phyloP scores from a whole-genome alignment of 2,113 vertebrate genomes.

The Piprites chloris region DNA sequence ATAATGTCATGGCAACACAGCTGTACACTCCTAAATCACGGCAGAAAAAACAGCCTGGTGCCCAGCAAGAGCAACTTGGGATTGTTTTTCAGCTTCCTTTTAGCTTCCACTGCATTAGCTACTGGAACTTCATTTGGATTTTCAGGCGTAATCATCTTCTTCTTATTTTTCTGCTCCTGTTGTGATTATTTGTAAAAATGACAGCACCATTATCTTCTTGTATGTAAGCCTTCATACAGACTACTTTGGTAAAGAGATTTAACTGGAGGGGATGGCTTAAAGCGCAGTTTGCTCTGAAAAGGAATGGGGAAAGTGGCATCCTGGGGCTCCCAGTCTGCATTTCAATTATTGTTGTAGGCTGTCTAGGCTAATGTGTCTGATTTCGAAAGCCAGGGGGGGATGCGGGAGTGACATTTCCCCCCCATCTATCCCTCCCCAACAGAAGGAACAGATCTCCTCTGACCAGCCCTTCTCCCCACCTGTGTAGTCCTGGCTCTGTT shows the following conservation, averaged over 20 bases:
- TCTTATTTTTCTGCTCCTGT: conserved; percentile 27
- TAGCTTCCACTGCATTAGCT: not conserved
- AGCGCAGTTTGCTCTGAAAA: conserved; percentile 33
- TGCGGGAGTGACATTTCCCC: not conserved
- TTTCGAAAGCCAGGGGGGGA: not conserved
- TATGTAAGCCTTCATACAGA: conserved; percentile 4
- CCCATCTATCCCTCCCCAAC: not conserved
- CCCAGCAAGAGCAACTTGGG: not conserved
- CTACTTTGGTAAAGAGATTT: conserved; percentile 41
- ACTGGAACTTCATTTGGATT: not conserved
- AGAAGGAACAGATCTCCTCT: not conserved
- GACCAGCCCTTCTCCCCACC: not conserved
- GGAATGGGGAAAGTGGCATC: conserved; percentile 13
- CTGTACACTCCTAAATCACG: not conserved
- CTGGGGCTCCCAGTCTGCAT: not conserved
- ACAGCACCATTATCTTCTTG: conserved; percentile 49
- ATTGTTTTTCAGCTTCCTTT: not conserved
- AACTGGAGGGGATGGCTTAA: conserved; percentile 39
- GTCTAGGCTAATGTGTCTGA: not conserved
- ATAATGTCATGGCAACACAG: not conserved
- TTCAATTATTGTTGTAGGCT: not conserved
- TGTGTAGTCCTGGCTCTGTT: not conserved
- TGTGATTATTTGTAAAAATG: conserved; percentile 49
- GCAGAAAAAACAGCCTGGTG: not conserved
- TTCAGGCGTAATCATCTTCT: not conserved